These are phyloP conservation scores for Cyclophora punctaria DNA, from an alignment of 2,888 invertebrate species.

Conservation along the genomic window DNA sequence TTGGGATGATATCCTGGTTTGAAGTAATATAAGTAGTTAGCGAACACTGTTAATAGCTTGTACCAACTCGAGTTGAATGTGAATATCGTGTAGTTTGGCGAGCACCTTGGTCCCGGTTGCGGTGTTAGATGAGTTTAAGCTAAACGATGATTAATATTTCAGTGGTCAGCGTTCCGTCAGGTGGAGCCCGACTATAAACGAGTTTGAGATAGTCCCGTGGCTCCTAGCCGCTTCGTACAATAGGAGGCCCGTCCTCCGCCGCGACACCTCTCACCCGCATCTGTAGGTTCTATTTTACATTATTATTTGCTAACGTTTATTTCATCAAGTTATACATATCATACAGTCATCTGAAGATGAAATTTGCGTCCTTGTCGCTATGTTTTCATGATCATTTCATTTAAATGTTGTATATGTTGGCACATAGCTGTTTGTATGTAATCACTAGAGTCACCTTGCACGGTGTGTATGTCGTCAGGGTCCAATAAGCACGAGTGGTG, in stretches of 20 bases:
- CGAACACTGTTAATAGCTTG: slow-evolving; percentile 4
- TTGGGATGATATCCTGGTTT: background rate
- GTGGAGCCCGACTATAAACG: slow-evolving; percentile 63
- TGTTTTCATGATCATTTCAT: slow-evolving; percentile 17
- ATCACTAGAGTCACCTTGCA: slow-evolving; percentile 9
- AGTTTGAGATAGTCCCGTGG: slow-evolving; percentile 37
- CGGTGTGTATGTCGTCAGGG: slow-evolving; percentile 11
- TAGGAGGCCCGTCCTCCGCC: slow-evolving; percentile 60
- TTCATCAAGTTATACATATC: slow-evolving; percentile 13
- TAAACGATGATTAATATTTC: slow-evolving; percentile 67
- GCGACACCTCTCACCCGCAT: slow-evolving; percentile 59
- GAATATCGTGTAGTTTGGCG: slow-evolving; percentile 23
- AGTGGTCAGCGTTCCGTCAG: slow-evolving; percentile 69
- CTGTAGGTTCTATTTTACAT: slow-evolving; percentile 66
- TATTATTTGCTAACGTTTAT: slow-evolving; percentile 33
- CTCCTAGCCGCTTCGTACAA: slow-evolving; percentile 47
- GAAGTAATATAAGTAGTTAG: slow-evolving; percentile 2
- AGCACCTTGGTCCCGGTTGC: slow-evolving; percentile 51
- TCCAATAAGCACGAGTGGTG: slow-evolving; percentile 18
- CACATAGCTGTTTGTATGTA: background rate
- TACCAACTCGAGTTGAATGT: slow-evolving; percentile 25
- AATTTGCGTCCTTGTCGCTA: slow-evolving; percentile 16
- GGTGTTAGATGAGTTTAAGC: slow-evolving; percentile 38
- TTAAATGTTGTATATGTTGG: slow-evolving; percentile 5
- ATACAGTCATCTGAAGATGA: slow-evolving; percentile 8